Evolutionary conservation across 2,113 vertebrate species (phyloP).

Genomic region (Stegostoma tigrinum): DNA sequence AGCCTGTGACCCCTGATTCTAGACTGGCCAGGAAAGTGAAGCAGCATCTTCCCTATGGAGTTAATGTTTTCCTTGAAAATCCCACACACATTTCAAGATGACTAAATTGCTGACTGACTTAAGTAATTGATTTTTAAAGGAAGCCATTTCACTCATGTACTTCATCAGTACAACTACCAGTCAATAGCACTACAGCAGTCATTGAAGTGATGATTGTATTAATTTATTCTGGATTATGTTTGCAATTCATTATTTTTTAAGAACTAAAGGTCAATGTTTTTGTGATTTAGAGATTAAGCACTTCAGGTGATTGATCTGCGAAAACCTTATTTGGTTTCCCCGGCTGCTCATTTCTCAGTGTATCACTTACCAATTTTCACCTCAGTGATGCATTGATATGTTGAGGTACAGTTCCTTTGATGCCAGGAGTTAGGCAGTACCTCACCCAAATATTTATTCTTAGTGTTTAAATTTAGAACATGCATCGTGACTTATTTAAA

Average conservation of each 20-base stretch:
- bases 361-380: neutral
- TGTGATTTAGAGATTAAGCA: neutral
- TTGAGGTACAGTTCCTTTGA: neutral
- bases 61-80: neutral
- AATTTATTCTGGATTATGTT: slow-evolving; percentile 1
- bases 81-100: neutral
- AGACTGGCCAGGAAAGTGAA: neutral
- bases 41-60: neutral
- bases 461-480: neutral
- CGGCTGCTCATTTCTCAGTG: too few relatives aligned
- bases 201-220: neutral
- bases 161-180: neutral
- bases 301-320: neutral
- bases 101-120: neutral
- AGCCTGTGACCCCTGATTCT: neutral
- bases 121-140: neutral
- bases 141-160: neutral
- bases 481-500: neutral
- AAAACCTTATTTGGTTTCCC: neutral
- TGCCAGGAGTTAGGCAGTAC: too few relatives aligned
- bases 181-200: neutral
- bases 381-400: neutral
- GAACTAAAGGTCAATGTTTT: neutral
- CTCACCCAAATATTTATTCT: too few relatives aligned
- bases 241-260: neutral